Percentiles rank a stretch among this genome's conserved stretches.
Conservation (phyloP, 2,113 vertebrate species). For the Willisornis vidua region DNA sequence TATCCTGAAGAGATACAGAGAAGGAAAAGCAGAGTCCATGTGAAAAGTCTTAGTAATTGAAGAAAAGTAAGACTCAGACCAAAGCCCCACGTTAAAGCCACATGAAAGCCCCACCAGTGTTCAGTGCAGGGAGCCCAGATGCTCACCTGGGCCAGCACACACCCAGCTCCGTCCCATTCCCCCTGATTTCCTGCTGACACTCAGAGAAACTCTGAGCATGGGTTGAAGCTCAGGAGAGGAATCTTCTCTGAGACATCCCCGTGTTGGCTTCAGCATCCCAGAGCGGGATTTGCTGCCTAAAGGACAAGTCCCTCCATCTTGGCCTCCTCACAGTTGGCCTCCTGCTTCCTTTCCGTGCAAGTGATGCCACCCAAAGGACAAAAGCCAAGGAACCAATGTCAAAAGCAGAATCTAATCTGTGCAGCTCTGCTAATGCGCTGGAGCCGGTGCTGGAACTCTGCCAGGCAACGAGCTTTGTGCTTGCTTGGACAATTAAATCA, state of each 20-base stretch:
- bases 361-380: not conserved
- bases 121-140: rapidly evolving
- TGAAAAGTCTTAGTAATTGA: not conserved
- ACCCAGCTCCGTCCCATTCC: not conserved
- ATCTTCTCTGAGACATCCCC: rapidly evolving
- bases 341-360: not conserved
- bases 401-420: not conserved
- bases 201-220: not conserved
- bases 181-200: not conserved
- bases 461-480: not conserved
- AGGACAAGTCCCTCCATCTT: not conserved
- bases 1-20: not conserved
- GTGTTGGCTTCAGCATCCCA: rapidly evolving
- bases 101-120: not conserved
- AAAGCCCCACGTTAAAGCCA: not conserved
- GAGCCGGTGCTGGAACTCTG: rapidly evolving
- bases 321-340: not conserved
- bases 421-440: not conserved
- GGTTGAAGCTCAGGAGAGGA: not conserved
- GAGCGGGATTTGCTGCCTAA: not conserved
- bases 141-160: not conserved
- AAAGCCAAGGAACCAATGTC: not conserved
- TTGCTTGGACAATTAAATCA: not conserved
- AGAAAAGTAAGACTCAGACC: not conserved
- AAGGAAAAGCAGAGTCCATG: not conserved